Percentiles rank a stretch among this genome's conserved stretches.
Evolutionary conservation across 2,797 vertebrate genomes (phyloP).

Genomic region (Hipposideros larvatus): DNA sequence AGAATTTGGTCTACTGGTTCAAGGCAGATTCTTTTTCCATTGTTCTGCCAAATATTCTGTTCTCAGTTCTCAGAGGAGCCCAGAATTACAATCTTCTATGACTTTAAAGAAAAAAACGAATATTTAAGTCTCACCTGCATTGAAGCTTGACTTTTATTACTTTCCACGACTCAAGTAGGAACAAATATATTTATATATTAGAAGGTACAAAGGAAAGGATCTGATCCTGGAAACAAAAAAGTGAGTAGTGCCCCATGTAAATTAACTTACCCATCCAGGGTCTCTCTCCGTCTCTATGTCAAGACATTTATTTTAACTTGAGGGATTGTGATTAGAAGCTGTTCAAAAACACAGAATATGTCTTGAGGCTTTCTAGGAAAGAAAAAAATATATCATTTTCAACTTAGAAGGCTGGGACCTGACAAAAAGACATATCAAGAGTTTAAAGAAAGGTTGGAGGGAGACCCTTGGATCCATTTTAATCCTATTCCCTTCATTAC

Average conservation of each 20-base stretch:
- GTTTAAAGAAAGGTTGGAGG: conserved; percentile 58
- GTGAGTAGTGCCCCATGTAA: conserved; percentile 9
- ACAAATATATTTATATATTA: conserved; percentile 50
- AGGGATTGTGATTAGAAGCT: conserved; percentile 52
- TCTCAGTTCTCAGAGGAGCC: conserved; percentile 44
- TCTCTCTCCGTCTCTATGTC: conserved; percentile 46
- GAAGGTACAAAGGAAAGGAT: background rate
- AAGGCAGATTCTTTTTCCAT: background rate
- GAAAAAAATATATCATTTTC: conserved; percentile 61
- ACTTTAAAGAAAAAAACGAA: background rate
- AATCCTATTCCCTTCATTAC: conserved; percentile 47
- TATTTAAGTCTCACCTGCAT: conserved; percentile 55
- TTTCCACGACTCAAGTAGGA: conserved; percentile 39
- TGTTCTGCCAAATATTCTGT: conserved; percentile 12
- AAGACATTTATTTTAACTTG: conserved; percentile 53
- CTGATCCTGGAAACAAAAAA: conserved; percentile 32
- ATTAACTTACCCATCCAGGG: conserved; percentile 59
- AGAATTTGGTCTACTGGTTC: background rate
- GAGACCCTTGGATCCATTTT: conserved; percentile 51
- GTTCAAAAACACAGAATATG: conserved; percentile 25
- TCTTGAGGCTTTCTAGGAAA: conserved; percentile 60
- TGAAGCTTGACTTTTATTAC: conserved; percentile 41
- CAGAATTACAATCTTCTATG: conserved; percentile 29
- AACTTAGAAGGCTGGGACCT: conserved; percentile 45
- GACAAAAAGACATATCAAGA: conserved; percentile 30